phyloP scores from a whole-genome alignment of 2,113 vertebrate genomes.

The Vombatus ursinus region DNA sequence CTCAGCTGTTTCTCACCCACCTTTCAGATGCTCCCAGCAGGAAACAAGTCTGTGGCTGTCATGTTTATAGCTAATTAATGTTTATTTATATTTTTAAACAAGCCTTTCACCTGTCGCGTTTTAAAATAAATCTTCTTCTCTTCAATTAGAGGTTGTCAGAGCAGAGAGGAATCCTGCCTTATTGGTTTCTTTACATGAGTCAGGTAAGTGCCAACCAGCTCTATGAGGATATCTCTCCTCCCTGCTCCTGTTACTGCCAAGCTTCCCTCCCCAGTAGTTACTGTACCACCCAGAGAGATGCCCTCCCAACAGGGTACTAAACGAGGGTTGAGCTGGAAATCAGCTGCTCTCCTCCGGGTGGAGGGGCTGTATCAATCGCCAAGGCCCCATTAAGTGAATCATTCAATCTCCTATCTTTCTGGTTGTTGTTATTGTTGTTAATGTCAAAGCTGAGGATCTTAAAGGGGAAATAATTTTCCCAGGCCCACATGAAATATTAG shows the following conservation, averaged over 20 bases:
- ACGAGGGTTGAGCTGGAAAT: background rate
- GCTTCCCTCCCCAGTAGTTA: background rate
- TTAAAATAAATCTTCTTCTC: conserved; percentile 67
- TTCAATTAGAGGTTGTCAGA: conserved; percentile 72
- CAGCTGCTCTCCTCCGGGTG: background rate
- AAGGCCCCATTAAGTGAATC: background rate
- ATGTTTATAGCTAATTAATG: conserved; percentile 78
- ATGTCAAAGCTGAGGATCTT: background rate
- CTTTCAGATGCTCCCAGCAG: conserved; percentile 76
- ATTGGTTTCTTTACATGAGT: conserved; percentile 8
- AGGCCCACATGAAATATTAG: background rate
- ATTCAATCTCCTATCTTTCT: background rate
- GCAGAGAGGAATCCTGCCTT: conserved; percentile 49
- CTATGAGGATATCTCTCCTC: background rate
- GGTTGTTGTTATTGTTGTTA: background rate
- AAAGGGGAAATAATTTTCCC: background rate
- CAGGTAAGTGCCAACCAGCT: background rate
- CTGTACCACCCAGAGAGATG: background rate
- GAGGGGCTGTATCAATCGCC: background rate
- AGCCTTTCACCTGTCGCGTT: conserved; percentile 69
- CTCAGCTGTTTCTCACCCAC: conserved; percentile 72
- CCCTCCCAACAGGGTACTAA: background rate
- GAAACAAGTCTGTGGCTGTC: conserved; percentile 68
- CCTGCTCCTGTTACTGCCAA: background rate
- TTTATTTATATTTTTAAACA: conserved; percentile 78